Conservation (phyloP, 2,888 invertebrate genomes). For the Octonoba sinensis region DNA sequence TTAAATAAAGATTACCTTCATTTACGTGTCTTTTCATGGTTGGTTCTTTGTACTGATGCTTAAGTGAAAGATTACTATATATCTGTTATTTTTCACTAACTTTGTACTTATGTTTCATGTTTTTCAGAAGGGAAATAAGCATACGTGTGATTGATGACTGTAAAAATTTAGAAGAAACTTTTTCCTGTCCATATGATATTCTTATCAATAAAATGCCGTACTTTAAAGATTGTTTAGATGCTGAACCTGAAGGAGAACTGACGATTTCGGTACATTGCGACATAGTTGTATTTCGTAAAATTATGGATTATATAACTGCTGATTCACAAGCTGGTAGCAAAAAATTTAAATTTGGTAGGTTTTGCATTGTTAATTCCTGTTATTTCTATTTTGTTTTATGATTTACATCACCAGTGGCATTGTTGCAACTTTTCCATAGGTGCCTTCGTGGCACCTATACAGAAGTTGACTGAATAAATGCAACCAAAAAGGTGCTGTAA, state of each 20-base stretch:
- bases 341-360: conserved; percentile 59
- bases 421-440: no score
- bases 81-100: no score
- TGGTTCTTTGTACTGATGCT: no score
- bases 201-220: conserved; percentile 94
- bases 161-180: conserved; percentile 89
- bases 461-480: no score
- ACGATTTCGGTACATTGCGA: conserved; percentile 98
- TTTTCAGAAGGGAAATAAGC: conserved; percentile 82
- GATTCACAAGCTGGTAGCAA: conserved; percentile 48
- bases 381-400: background rate
- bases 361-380: background rate
- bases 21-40: no score
- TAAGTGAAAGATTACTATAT: no score
- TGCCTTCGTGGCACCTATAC: no score
- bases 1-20: no score
- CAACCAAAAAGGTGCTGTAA: no score
- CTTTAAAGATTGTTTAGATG: conserved; percentile 75
- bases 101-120: background rate
- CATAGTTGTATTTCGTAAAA: conserved; percentile 94
- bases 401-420: background rate
- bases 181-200: conserved; percentile 87
- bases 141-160: conserved; percentile 96
- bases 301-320: conserved; percentile 77
- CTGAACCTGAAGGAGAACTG: conserved; percentile 77